Evolutionary conservation across 2,113 vertebrate genomes (phyloP).

Genomic region (Callithrix jacchus): DNA sequence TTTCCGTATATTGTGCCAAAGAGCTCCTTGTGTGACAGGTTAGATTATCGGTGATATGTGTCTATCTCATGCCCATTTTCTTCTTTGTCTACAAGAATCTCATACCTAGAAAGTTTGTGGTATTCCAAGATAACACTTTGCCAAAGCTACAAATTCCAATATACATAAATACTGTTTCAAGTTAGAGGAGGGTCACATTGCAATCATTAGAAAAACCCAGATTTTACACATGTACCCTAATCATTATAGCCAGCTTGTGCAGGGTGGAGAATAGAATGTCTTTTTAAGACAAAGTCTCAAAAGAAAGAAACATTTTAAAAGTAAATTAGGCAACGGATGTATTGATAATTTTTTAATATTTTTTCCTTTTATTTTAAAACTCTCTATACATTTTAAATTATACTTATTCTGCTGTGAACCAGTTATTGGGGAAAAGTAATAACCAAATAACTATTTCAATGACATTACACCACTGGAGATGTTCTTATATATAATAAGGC

Average conservation of each 20-base stretch:
- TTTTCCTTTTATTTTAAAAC: neutral
- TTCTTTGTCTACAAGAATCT: slow-evolving; percentile 69
- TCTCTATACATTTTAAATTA: neutral
- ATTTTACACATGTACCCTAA: neutral
- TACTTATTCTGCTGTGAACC: neutral
- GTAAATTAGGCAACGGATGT: neutral
- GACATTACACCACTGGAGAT: neutral
- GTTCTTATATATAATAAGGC: neutral
- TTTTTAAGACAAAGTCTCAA: neutral
- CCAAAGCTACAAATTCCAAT: neutral
- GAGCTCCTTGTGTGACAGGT: slow-evolving; percentile 75
- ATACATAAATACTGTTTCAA: neutral
- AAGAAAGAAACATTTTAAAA: neutral
- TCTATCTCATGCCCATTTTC: slow-evolving; percentile 68
- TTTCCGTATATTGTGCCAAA: slow-evolving; percentile 82
- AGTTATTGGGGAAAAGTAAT: neutral
- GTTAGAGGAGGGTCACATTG: neutral
- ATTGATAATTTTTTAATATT: neutral
- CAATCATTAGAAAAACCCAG: neutral
- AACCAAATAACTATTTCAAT: neutral
- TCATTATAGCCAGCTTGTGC: neutral
- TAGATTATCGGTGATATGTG: slow-evolving; percentile 72
- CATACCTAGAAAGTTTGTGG: neutral
- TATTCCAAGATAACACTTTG: neutral
- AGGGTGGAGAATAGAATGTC: neutral